phyloP scores from a whole-genome alignment of 2,797 vertebrate species.

The Clangula hyemalis region DNA sequence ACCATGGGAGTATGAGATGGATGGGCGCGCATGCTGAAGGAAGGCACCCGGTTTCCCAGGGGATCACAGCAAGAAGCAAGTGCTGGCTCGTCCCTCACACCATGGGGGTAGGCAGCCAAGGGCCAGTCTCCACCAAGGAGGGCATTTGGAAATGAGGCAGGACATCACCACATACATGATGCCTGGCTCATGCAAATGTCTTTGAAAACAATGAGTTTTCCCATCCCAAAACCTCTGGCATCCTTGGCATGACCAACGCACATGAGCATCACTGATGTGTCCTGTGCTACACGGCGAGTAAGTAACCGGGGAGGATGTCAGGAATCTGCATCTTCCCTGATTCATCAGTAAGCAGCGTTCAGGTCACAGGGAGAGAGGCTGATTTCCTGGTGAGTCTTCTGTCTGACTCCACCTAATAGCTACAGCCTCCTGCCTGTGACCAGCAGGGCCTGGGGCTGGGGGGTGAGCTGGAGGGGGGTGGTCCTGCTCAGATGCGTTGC shows the following conservation, averaged over 20 bases:
- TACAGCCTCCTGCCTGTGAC: conserved; percentile 18
- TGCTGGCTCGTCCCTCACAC: not conserved
- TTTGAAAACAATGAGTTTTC: not conserved
- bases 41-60: not conserved
- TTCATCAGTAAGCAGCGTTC: conserved; percentile 24
- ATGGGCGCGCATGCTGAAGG: not conserved
- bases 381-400: conserved; percentile 40
- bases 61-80: not conserved
- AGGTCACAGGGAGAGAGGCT: not conserved
- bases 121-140: not conserved
- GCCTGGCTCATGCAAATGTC: not conserved
- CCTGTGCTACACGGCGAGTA: not conserved
- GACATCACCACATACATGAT: accelerated
- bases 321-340: not conserved
- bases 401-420: not conserved
- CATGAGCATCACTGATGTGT: not conserved
- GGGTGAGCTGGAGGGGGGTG: too few relatives aligned
- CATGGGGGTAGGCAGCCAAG: not conserved
- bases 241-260: not conserved
- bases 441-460: not conserved
- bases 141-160: not conserved
- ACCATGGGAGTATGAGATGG: accelerated
- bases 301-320: not conserved
- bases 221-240: not conserved
- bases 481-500: not conserved